Evolutionary conservation across 2,888 invertebrate species (phyloP).

Genomic region (Thymelicus sylvestris): DNA sequence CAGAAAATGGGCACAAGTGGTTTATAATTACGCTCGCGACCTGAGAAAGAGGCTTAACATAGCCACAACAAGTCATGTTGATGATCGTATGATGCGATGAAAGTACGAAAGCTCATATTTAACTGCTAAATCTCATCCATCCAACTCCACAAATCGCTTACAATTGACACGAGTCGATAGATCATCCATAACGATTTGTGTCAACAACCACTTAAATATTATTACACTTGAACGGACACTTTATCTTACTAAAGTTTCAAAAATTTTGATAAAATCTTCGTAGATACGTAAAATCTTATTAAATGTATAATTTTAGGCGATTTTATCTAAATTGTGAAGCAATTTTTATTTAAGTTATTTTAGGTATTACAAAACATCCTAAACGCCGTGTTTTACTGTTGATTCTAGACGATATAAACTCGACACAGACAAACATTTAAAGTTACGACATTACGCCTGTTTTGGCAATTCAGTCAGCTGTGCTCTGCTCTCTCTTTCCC

Average conservation of each 20-base stretch:
- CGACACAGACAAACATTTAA: slow-evolving; percentile 40
- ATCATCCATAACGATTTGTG: no score
- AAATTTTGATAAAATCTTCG: slow-evolving; percentile 6
- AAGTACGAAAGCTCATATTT: no score
- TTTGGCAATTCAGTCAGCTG: slow-evolving; percentile 57
- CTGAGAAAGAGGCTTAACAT: no score
- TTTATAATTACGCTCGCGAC: no score
- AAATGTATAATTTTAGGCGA: not conserved
- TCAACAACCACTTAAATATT: no score
- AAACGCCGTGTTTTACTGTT: slow-evolving; percentile 13
- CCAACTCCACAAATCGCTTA: no score
- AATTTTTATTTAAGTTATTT: slow-evolving; percentile 8
- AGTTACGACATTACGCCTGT: slow-evolving; percentile 61
- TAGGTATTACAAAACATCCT: slow-evolving; percentile 13
- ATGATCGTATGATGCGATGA: no score
- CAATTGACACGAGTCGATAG: no score
- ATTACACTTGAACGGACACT: not conserved
- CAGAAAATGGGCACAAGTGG: no score
- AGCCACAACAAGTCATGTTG: no score
- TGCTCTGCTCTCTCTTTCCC: slow-evolving; percentile 58
- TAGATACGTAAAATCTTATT: not conserved
- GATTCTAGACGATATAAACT: slow-evolving; percentile 13
- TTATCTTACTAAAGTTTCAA: slow-evolving; percentile 3
- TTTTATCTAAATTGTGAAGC: slow-evolving; percentile 5
- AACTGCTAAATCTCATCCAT: no score